These are phyloP conservation scores for Pedicia rivosa DNA, from an alignment of 2,888 invertebrate genomes.

Conservation along the genomic window DNA sequence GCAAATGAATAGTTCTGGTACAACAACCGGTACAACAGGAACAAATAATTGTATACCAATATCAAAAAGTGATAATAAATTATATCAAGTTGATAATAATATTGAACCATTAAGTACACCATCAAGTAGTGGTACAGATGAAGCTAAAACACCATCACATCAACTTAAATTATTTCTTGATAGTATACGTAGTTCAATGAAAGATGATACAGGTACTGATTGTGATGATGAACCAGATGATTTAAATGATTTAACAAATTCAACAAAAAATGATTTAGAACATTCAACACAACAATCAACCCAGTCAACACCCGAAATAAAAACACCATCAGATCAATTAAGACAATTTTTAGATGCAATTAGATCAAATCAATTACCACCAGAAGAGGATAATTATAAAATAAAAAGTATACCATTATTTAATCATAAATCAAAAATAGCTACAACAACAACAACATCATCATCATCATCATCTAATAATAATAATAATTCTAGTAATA, in stretches of 20 bases:
- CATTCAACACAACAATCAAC: too few species aligned
- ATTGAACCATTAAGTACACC: neutral
- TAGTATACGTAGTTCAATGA: conserved; percentile 29
- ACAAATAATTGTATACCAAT: neutral
- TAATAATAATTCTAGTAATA: neutral
- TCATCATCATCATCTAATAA: neutral
- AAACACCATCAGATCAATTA: conserved; percentile 30
- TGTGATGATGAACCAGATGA: too few species aligned
- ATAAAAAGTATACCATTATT: too few species aligned
- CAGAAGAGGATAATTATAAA: conserved; percentile 10
- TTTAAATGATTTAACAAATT: neutral
- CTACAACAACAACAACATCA: neutral
- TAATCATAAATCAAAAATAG: neutral
- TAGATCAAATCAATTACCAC: conserved; percentile 28
- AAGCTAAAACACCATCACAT: conserved; percentile 27
- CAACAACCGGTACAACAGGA: neutral
- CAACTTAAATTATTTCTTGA: conserved; percentile 27
- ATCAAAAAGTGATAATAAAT: neutral
- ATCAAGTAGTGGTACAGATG: conserved; percentile 19
- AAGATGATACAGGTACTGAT: conserved; percentile 20
- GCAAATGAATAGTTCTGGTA: conserved; percentile 18
- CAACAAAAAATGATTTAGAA: neutral
- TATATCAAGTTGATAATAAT: neutral
- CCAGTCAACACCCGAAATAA: conserved; percentile 14
- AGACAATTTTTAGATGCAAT: conserved; percentile 29